Percentiles rank a stretch among this genome's conserved stretches.
Conservation (phyloP, 2,113 vertebrate genomes). For the Salvelinus fontinalis region DNA sequence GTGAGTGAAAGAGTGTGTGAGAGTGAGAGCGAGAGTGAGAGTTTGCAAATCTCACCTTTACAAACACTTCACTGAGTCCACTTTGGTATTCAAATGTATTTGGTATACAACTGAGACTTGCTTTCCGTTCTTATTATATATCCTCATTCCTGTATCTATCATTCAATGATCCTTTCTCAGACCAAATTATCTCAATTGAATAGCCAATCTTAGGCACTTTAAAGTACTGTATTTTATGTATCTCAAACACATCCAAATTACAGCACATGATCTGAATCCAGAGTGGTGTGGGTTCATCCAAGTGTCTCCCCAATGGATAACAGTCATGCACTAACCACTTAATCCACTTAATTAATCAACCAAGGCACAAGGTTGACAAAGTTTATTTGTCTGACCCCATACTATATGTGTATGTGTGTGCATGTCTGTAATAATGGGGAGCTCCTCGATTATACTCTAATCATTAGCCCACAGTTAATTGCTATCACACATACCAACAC, state of each 20-base stretch:
- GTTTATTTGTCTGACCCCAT: constrained; percentile 6
- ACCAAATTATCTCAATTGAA: too few relatives aligned
- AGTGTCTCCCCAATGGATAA: background rate
- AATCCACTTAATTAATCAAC: constrained; percentile 27
- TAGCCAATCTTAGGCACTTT: too few relatives aligned
- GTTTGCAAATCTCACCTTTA: too few relatives aligned
- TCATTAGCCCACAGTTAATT: constrained; percentile 34
- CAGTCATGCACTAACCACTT: constrained; percentile 33
- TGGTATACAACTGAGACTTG: too few relatives aligned
- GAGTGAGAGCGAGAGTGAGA: background rate
- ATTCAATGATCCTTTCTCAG: too few relatives aligned
- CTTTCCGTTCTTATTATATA: too few relatives aligned
- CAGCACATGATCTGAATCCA: constrained; percentile 34
- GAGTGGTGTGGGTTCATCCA: constrained; percentile 11
- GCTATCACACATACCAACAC: constrained; percentile 38
- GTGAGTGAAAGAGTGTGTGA: background rate
- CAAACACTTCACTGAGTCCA: too few relatives aligned
- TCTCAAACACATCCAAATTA: constrained; percentile 6
- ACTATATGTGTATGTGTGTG: background rate
- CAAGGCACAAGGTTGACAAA: constrained; percentile 20
- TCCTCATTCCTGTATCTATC: too few relatives aligned
- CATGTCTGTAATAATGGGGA: background rate
- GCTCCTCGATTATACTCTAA: background rate
- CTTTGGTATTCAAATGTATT: too few relatives aligned
- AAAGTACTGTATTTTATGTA: too few relatives aligned